Evolutionary conservation across 2,113 vertebrate species (phyloP), one percentile per base, ranked within the genome.

Genomic region (Ageneiosus marmoratus): DNA sequence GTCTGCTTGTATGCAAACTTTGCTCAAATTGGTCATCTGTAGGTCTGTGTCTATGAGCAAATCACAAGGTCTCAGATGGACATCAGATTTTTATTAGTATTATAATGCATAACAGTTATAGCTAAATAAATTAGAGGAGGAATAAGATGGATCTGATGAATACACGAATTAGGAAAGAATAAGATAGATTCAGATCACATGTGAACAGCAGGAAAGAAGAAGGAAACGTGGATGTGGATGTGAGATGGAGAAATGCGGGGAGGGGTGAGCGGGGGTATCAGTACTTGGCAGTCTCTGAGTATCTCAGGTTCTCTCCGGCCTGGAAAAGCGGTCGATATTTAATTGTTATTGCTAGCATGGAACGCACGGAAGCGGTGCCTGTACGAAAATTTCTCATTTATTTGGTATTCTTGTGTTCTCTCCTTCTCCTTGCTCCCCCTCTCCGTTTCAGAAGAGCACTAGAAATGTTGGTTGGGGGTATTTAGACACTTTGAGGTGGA

Each of bases 331-430:
- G 94, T 96, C 95, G 95, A 96, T 96, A 96, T 95, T 95, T 95
- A 96, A 96, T 96, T 96, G 95, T 96, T 95, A 96, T 96, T 95
- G 94, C 95, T 95, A 94, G 95, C 93, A 94, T 95, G 94, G 94
- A 95, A 95, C 93, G 94, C 93, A 93, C 91, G 93, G 93, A 95
- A 94, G 94, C 94, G 92, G 93, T 93, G 93, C 93, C 94, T 95
- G 93, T 95, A 95, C 93, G 93, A 95, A 95, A 94, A 95, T 94
- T 95, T 95, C 94, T 95, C 93, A 95, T 95, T 95, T 94, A 95
- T 95, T 95, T 95, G 94, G 93, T 94, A 95, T 95, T 95, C 94
- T 95, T 94, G 93, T 95, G 94, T 95, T 94, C 93, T 92, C 93
- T 92, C 91, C 90, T 89, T 92, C 90, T 86, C 89, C 77, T 87